phyloP scores from a whole-genome alignment of 1,140 invertebrate species.

The Cydia fagiglandana region DNA sequence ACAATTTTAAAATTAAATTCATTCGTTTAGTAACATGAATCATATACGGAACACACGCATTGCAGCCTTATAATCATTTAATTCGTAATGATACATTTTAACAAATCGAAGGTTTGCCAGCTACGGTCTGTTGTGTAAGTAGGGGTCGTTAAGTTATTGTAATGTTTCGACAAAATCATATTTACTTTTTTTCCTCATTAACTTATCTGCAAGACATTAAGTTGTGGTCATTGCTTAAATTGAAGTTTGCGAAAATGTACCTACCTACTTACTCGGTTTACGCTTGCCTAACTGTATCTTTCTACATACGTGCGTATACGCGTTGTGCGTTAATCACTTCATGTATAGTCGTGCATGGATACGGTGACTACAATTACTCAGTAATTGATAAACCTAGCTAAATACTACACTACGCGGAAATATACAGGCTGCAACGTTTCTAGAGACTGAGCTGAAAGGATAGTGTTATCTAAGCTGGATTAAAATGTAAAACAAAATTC shows the following conservation, averaged over 20 bases:
- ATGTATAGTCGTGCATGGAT: not conserved
- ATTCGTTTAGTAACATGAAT: not conserved
- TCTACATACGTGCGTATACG: not conserved
- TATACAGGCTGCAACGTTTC: no score
- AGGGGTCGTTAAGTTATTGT: conserved; percentile 21
- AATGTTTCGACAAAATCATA: conserved; percentile 15
- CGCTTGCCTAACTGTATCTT: conserved; percentile 31
- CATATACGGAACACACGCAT: not conserved
- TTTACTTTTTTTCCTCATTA: conserved; percentile 16
- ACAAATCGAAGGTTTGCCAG: not conserved
- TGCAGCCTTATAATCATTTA: not conserved
- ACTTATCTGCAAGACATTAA: conserved; percentile 28
- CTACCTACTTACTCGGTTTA: conserved; percentile 1
- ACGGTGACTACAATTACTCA: not conserved
- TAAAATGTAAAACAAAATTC: no score
- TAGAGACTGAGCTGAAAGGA: no score
- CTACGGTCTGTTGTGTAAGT: conserved; percentile 3
- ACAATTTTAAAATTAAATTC: not conserved
- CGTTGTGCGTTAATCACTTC: conserved; percentile 12
- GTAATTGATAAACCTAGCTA: not conserved
- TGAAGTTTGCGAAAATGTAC: conserved; percentile 31
- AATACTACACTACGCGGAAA: not conserved
- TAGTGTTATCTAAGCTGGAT: no score
- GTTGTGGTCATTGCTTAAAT: conserved; percentile 27
- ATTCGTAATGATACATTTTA: conserved; percentile 12